Evolutionary conservation across 2,113 vertebrate genomes (phyloP), one percentile per base, ranked within the genome.

Genomic region (Albula glossodonta): DNA sequence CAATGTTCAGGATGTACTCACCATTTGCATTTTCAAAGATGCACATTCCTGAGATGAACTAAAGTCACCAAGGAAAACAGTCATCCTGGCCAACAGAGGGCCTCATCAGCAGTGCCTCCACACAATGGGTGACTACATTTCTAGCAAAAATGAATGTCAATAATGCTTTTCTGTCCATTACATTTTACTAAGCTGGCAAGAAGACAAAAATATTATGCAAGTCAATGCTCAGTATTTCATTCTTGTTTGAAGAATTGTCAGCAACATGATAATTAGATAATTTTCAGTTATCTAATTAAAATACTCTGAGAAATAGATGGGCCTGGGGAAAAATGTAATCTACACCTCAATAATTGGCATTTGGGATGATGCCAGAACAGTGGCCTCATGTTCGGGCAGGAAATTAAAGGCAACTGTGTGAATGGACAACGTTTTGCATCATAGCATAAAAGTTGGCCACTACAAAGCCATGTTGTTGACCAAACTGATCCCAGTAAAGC

Each of bases 121-220:
- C 10, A n/a, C 8, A 25, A 74, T 74, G 19, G 10, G 70, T 1
- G n/a, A 74, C n/a, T 83, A 81, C 87, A 87, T 88, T 88, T 82
- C 22, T 77, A 85, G 88, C 87, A 89, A 74, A 57, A 70, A 9
- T 88, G 90, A 63, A 31, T 78, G 90, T 90, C 53, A 50, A 82
- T 19, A 12, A 51, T 51, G 41, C 48, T 50, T 51, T 49, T 49
- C 48, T 25, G 7, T 79, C 86, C 90, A 77, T 82, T 80, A 48
- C 79, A 19, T 60, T 48, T 0, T 53, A 79, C 86, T 85, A 84
- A 81, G 57, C 19, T 3, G n/a, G 25, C 52, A 52, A 8, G 2
- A 51, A 84, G 70, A 41, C n/a, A 10, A 52, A 77, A 51, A 70
- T 19, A 84, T 25, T 12, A 77, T 51, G n/a, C 10, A 77, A 41